These are phyloP conservation scores for Diachasmimorpha longicaudata DNA, from an alignment of 1,140 invertebrate genomes.

Conservation along the genomic window DNA sequence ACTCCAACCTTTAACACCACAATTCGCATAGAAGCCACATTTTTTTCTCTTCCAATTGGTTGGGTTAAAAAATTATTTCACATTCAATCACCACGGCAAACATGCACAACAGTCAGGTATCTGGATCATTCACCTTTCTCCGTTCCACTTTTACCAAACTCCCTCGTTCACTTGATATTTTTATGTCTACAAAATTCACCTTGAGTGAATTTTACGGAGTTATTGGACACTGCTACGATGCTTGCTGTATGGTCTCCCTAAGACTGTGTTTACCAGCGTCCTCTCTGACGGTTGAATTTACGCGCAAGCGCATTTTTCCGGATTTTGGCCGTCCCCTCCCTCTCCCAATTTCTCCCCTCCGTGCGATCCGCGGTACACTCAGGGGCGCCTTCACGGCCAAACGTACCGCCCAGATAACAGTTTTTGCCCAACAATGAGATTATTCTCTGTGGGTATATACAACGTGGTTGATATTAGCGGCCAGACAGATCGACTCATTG, in stretches of 20 bases:
- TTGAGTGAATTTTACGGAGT: slow-evolving; percentile 1
- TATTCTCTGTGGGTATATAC: background rate
- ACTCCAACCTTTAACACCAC: background rate
- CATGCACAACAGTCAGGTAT: background rate
- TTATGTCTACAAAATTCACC: background rate
- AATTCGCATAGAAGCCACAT: background rate
- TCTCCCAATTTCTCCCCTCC: no score
- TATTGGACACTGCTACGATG: slow-evolving; percentile 6
- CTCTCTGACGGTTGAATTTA: slow-evolving; percentile 18
- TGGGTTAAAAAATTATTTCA: background rate
- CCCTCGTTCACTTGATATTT: background rate
- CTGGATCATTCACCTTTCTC: background rate
- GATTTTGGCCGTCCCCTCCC: background rate
- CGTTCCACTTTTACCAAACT: background rate
- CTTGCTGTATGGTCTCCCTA: background rate
- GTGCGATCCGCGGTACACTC: background rate
- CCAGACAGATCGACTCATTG: background rate
- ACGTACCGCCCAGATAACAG: background rate
- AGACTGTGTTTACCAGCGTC: slow-evolving; percentile 27
- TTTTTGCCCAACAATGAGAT: background rate
- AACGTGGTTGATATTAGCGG: background rate
- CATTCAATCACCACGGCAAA: background rate
- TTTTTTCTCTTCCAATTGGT: background rate
- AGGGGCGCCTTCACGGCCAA: background rate
- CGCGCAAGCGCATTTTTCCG: slow-evolving; percentile 10